Base-by-base conservation (phyloP, 2,113 vertebrate species). In the Empidonax traillii region DNA sequence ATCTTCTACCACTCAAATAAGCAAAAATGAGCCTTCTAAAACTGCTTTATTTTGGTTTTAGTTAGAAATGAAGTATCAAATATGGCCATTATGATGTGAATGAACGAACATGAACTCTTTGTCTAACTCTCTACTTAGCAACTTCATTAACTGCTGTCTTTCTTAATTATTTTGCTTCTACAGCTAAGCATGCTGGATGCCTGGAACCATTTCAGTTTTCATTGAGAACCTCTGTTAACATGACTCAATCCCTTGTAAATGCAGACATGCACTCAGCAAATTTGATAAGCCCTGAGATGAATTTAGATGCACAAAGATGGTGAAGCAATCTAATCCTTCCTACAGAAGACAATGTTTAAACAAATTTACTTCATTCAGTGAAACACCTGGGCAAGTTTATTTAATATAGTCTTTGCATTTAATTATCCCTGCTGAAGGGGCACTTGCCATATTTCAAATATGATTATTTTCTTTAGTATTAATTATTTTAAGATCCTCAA, bases 351-450 rank as follows among this genome's bases (percentile, higher is more conserved):
- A 82, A 94, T 92, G 37, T 95, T 97, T 96, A 96, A 92, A 91
- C 88, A 97, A 97, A 96, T 95, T 83, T 91, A 74, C 77, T 93
- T 87, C 56, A 90, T 94, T 94, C 81, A 92, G 0, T 58, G 69
- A 92, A 91, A 95, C 91, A 97, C 91, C 93, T 97, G 95, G 91
- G 74, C 68, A 91, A 92, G 78, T 22, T 92, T 96, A 93, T 82
- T 96, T 94, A 91, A 93, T 86, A 79, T 10, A 94, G 22, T 75
- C 86, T 86, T 92, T 95, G 93, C 86, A 94, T 96, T 88, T 96
- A 92, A 97, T 97, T 95, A 97, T 79, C 39, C 47, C 14, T 1
- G 3, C 52, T 71, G 66, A 78, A 88, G 61, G 78, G 47, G 28
- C 27, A 76, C 41, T 91, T 79, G 46, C 84, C 43, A 18, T 93